phyloP scores from a whole-genome alignment of 2,113 vertebrate species.

The Isichthys henryi region DNA sequence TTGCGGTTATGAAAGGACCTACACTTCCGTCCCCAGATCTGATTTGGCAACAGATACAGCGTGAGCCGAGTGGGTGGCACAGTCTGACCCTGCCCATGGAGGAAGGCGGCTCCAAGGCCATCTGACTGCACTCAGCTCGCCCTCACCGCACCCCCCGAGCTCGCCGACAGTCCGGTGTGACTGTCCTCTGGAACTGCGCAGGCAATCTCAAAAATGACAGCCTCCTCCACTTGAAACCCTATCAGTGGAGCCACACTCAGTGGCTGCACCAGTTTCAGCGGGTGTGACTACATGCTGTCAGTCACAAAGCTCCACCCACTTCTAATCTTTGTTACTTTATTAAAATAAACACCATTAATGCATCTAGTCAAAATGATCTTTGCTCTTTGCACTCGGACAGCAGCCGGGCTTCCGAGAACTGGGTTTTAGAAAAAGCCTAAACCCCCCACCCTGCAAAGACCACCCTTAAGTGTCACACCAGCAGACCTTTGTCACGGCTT shows the following conservation, averaged over 20 bases:
- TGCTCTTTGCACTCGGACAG: not conserved
- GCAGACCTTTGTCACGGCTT: constrained; percentile 18
- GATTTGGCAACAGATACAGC: not conserved
- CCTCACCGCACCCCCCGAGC: not conserved
- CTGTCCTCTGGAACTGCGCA: too few species aligned
- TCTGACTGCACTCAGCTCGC: not conserved
- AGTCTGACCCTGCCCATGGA: not conserved
- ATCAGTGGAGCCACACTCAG: not conserved
- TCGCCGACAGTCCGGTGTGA: not conserved
- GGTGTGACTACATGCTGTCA: not conserved
- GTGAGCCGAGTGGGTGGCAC: not conserved
- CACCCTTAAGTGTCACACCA: not conserved
- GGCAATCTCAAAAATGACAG: not conserved
- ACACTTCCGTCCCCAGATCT: not conserved
- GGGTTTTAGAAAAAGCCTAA: not conserved
- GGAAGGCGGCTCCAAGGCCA: too few species aligned
- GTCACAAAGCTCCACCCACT: not conserved
- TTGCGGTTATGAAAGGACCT: not conserved
- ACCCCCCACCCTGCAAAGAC: not conserved
- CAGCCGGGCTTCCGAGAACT: not conserved
- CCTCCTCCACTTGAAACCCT: not conserved
- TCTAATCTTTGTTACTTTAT: not conserved
- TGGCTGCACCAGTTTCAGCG: not conserved
- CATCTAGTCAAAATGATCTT: not conserved
- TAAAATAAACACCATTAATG: not conserved